These are phyloP conservation scores for Thalassarche chlororhynchos DNA, from an alignment of 2,113 vertebrate genomes.

Conservation along the genomic window DNA sequence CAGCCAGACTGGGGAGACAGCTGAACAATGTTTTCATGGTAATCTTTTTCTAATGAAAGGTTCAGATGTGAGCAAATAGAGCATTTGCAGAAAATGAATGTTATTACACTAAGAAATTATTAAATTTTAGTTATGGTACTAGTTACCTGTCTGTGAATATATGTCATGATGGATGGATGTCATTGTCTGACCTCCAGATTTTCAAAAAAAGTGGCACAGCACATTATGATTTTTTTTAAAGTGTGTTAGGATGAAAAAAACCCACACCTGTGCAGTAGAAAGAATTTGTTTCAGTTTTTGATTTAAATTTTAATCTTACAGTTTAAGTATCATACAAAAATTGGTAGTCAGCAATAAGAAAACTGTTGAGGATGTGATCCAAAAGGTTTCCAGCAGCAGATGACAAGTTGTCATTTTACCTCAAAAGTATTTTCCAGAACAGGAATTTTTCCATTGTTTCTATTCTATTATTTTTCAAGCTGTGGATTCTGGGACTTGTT, in stretches of 20 bases:
- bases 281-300: neutral
- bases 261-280: neutral
- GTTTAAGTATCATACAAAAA: neutral
- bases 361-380: neutral
- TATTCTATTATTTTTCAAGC: neutral
- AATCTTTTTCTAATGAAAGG: neutral
- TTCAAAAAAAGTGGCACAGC: neutral
- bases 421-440: neutral
- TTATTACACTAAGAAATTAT: neutral
- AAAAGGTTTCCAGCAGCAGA: neutral
- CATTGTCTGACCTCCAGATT: neutral
- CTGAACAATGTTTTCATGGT: neutral
- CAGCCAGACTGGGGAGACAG: neutral
- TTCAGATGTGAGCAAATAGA: neutral
- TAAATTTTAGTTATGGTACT: neutral
- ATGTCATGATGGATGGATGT: neutral
- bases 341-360: neutral
- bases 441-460: neutral
- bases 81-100: neutral
- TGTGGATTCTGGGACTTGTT: neutral
- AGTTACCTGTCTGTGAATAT: neutral
- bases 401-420: neutral
- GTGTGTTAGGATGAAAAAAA: neutral
- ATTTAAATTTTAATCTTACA: neutral
- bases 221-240: neutral